These are phyloP conservation scores for Lycorma delicatula DNA, from an alignment of 1,140 invertebrate species.

Conservation along the genomic window DNA sequence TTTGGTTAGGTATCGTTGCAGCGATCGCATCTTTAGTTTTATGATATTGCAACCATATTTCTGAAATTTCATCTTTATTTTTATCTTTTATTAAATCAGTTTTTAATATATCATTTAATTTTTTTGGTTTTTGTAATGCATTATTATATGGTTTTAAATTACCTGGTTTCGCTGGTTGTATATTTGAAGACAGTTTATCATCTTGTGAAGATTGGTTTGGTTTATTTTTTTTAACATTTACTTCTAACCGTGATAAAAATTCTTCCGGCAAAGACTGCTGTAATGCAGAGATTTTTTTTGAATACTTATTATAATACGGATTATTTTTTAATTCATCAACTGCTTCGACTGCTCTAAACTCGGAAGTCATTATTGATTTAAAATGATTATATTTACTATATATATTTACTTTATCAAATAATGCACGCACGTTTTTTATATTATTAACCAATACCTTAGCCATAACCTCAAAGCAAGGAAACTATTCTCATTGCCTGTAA, in stretches of 20 bases:
- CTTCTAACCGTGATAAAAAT: slow-evolving; percentile 57
- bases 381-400: no score
- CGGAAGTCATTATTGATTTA: no score
- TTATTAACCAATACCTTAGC: no score
- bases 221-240: slow-evolving; percentile 43
- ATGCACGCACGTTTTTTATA: no score
- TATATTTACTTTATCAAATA: no score
- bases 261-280: slow-evolving; percentile 67
- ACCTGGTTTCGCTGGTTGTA: slow-evolving; percentile 22
- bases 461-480: no score
- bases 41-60: slow-evolving; percentile 76
- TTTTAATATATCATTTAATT: slow-evolving; percentile 68
- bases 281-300: slow-evolving; percentile 60
- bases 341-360: no score
- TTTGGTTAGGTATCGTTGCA: slow-evolving; percentile 52
- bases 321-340: slow-evolving; percentile 59
- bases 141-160: no score
- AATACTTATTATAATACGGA: slow-evolving; percentile 77
- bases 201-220: slow-evolving; percentile 38
- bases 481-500: no score
- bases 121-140: slow-evolving; percentile 30
- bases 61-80: slow-evolving; percentile 58
- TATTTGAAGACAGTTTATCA: slow-evolving; percentile 1
- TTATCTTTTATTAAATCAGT: slow-evolving; percentile 65
- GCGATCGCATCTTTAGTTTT: slow-evolving; percentile 63